Evolutionary conservation across 2,797 vertebrate species (phyloP), one percentile per base, ranked within the genome.

Genomic region (Gobionotothen gibberifrons): DNA sequence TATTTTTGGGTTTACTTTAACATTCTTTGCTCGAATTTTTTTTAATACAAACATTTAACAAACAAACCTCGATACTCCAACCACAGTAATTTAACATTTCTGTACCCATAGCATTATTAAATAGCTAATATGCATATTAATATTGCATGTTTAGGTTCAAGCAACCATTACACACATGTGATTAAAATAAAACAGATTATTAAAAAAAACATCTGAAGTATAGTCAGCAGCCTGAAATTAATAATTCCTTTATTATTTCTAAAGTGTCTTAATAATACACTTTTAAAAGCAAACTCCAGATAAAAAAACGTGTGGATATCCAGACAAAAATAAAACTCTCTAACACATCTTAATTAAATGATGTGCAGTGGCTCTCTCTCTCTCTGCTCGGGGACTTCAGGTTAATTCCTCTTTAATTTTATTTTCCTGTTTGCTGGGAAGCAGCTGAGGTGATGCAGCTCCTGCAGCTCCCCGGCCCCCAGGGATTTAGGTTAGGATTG

Each of bases 401-500:
- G 89, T 90, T 89, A 90, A 91, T 83, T 86, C 88, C 85, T 84
- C 87, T 85, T 87, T 90, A 72, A 92, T 89, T 93, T 87, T 91
- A 91, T 96, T 95, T 96, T 87, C 89, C 93, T 90, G 92, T 88
- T 90, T 85, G 90, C 87, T 89, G 93, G 90, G 94, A 92, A 93
- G 92, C 89, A 90, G 90, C 90, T 85, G 95, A 95, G 93, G 92
- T 92, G 92, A 93, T 93, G 92, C 95, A 91, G 94, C 94, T 95
- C 94, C 93, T 93, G 93, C 94, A 93, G 95, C 84, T 92, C 93
- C 94, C 91, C 91, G 94, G 95, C 93, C 94, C 94, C 93, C 88
- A 93, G 95, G 96, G 96, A 97, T 96, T 96, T 95, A 93, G 93
- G 95, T 94, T 95, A 90, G 95, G 95, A 95, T 95, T 95, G 94